These are phyloP conservation scores for human (Homo sapiens) DNA, from an alignment of 2,113 vertebrate genomes.

Conservation along the genomic window DNA sequence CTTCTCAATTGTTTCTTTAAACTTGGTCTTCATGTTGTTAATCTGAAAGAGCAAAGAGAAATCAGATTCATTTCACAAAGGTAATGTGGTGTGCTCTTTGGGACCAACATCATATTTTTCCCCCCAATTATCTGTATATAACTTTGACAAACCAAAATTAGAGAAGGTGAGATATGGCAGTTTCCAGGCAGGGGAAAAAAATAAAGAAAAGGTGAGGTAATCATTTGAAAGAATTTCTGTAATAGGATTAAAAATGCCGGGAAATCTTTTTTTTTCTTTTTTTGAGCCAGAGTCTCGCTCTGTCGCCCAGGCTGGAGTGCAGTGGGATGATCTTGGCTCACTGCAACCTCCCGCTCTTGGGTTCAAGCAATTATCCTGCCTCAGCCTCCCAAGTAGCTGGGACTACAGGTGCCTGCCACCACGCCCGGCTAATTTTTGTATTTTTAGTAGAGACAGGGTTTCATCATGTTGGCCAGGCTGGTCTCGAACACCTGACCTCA, in stretches of 20 bases:
- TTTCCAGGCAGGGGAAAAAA: too few species aligned
- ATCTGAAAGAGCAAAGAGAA: slow-evolving; percentile 88
- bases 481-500: too few species aligned
- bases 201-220: neutral
- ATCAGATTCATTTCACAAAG: slow-evolving; percentile 61
- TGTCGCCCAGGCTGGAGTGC: too few species aligned
- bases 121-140: neutral
- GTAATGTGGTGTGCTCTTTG: slow-evolving; percentile 50
- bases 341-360: too few species aligned
- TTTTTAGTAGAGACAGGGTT: too few species aligned
- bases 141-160: slow-evolving; percentile 43
- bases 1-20: slow-evolving; percentile 99
- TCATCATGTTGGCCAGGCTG: too few species aligned
- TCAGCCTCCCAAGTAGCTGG: too few species aligned
- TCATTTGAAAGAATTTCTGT: neutral
- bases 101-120: neutral
- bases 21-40: slow-evolving; percentile 99
- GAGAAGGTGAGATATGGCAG: neutral
- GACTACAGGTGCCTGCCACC: too few species aligned
- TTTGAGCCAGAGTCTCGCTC: too few species aligned
- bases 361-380: too few species aligned
- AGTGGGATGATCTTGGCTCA: too few species aligned
- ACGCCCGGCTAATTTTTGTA: too few species aligned
- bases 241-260: neutral
- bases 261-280: neutral